phyloP scores from a whole-genome alignment of 2,113 vertebrate genomes.

The Natator depressus region DNA sequence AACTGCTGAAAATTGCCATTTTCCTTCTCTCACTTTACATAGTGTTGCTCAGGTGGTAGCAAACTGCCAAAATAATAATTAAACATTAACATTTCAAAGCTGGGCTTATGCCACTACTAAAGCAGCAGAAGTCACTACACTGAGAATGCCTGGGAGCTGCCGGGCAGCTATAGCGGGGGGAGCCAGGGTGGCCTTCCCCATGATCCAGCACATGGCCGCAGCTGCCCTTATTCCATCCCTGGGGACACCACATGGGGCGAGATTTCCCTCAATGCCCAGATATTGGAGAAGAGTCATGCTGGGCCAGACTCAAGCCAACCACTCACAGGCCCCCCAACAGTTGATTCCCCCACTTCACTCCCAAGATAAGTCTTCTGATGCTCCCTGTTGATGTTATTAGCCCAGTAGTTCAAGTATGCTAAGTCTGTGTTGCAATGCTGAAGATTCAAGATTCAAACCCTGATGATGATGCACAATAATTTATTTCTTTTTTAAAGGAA shows the following conservation, averaged over 20 bases:
- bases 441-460: no score
- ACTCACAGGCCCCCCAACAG: accelerated
- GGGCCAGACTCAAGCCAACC: neutral
- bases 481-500: neutral
- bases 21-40: constrained; percentile 35
- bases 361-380: accelerated
- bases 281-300: accelerated
- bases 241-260: neutral
- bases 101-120: accelerated
- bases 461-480: no score
- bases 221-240: accelerated
- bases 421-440: no score
- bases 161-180: neutral
- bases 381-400: accelerated
- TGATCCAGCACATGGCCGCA: neutral
- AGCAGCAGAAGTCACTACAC: neutral
- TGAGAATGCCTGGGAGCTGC: neutral
- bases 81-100: neutral
- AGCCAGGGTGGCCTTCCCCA: neutral
- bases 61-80: neutral
- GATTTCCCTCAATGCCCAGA: neutral
- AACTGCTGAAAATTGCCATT: neutral
- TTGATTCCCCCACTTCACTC: neutral
- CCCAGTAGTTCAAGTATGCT: accelerated
- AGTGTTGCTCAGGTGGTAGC: neutral